Base-by-base conservation (phyloP, 2,113 vertebrate species). In the Desmodus rotundus region DNA sequence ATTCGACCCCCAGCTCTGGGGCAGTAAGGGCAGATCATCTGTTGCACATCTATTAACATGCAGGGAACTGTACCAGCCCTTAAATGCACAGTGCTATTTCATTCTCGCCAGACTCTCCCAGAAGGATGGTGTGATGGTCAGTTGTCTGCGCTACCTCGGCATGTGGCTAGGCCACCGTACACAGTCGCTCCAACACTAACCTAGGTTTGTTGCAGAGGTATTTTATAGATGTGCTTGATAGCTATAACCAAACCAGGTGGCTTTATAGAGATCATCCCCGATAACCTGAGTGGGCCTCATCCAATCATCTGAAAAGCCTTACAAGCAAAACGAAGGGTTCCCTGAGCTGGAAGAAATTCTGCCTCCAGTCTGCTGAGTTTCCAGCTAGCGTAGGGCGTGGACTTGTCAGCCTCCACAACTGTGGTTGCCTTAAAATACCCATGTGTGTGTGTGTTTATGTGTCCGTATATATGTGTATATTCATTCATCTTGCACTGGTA, bases 131-230 rank as follows among this genome's bases (percentile, higher is more conserved):
- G 33, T n/a, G 43, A 33, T 0, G 56, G 28, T 10, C 45, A n/a
- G 67, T 63, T 58, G 50, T 16, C 3, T 11, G 11, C 3, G 12
- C 76, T 26, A 47, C 6, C 20, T 10, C 7, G 38, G 43, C 56
- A 6, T 17, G 14, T 7, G 45, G 50, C 56, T 5, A 77, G 4
- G 24, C n/a, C 14, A 1, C 0, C 2, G 28, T 4, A 16, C 17
- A 15, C 28, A 41, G 41, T 38, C 28, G 19, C 14, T 45, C 61
- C 28, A 47, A 61, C 36, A 22, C 14, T n/a, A 50, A 26, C 22
- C 28, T 4, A 24, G 38, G 78, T 20, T 24, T 28, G 56, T 50
- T 33, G n/a, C 19, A 50, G 52, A 80, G 58, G 31, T 26, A 33
- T 52, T 20, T 0, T 13, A 41, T 31, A 73, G 19, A 12, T 24